A percentile compares a stretch with the other conserved stretches of the same genome.
Evolutionary conservation across 2,797 vertebrate species (phyloP).

Genomic region (Rhinophrynus dorsalis): DNA sequence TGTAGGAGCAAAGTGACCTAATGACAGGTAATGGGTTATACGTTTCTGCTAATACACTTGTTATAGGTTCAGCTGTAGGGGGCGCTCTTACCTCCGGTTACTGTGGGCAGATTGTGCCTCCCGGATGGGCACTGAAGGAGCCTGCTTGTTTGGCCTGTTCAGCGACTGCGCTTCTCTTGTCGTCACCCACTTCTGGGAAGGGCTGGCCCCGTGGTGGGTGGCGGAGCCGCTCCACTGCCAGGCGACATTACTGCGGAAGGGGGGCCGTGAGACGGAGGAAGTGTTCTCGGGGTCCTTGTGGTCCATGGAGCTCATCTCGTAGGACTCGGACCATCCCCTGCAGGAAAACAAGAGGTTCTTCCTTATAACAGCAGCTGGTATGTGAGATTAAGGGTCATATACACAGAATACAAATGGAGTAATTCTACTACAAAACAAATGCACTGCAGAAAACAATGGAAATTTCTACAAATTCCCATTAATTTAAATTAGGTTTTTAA

Average conservation of each 20-base stretch:
- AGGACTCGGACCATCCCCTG: constrained; percentile 89
- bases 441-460: too few species aligned
- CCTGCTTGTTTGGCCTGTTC: constrained; percentile 71
- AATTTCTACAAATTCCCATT: too few species aligned
- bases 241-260: constrained; percentile 69
- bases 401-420: too few species aligned
- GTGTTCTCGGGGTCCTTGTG: constrained; percentile 80
- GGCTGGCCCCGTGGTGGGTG: constrained; percentile 60
- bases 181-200: constrained; percentile 74
- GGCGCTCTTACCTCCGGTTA: constrained; percentile 72
- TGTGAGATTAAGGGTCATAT: too few species aligned
- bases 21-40: too few species aligned
- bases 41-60: too few species aligned
- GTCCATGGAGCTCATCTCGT: constrained; percentile 83
- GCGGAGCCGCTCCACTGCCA: constrained; percentile 86
- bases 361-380: too few species aligned
- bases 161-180: constrained; percentile 70
- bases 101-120: constrained; percentile 77
- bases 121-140: constrained; percentile 75
- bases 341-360: constrained; percentile 23
- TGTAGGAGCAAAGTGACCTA: too few species aligned
- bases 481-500: too few species aligned
- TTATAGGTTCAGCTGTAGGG: neutral
- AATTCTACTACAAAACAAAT: too few species aligned
- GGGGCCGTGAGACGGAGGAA: constrained; percentile 70